These are phyloP conservation scores for Aethina tumida DNA, from an alignment of 1,140 invertebrate species.

Conservation along the genomic window DNA sequence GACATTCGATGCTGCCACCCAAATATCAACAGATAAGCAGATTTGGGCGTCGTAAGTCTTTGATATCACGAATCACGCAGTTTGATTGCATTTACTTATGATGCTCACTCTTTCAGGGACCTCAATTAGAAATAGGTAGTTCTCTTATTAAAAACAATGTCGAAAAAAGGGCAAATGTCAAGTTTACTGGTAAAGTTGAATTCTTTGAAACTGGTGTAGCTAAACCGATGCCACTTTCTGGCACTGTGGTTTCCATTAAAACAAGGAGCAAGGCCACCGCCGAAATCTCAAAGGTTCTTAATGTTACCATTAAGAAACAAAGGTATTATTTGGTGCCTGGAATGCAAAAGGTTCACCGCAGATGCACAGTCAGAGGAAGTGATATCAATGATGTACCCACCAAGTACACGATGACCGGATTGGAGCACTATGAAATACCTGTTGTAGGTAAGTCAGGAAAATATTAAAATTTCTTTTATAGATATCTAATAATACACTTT, in stretches of 20 bases:
- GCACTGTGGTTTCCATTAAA: slow-evolving; percentile 46
- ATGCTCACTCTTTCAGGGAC: slow-evolving; percentile 38
- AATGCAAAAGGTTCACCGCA: slow-evolving; percentile 46
- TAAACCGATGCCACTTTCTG: slow-evolving; percentile 46
- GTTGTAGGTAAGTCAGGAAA: slow-evolving; percentile 50
- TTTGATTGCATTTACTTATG: slow-evolving; percentile 25
- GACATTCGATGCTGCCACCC: too few relatives aligned
- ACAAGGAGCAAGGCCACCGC: slow-evolving; percentile 37
- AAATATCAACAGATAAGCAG: slow-evolving; percentile 6
- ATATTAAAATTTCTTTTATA: slow-evolving; percentile 1
- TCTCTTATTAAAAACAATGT: slow-evolving; percentile 36
- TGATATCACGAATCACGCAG: slow-evolving; percentile 15
- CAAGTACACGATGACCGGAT: slow-evolving; percentile 54
- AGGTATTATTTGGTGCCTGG: slow-evolving; percentile 52
- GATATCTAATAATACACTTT: slow-evolving; percentile 1
- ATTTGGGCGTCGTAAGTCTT: slow-evolving; percentile 27
- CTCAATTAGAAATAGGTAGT: slow-evolving; percentile 41
- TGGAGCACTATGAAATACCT: slow-evolving; percentile 60
- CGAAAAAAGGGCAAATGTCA: slow-evolving; percentile 53
- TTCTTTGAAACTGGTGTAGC: slow-evolving; percentile 52
- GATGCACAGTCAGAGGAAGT: slow-evolving; percentile 47
- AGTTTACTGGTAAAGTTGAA: slow-evolving; percentile 52
- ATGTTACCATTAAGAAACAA: slow-evolving; percentile 47
- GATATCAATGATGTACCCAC: slow-evolving; percentile 55
- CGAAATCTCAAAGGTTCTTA: slow-evolving; percentile 42